Evolutionary conservation across 2,797 vertebrate species (phyloP).

Genomic region (Tapirus indicus): DNA sequence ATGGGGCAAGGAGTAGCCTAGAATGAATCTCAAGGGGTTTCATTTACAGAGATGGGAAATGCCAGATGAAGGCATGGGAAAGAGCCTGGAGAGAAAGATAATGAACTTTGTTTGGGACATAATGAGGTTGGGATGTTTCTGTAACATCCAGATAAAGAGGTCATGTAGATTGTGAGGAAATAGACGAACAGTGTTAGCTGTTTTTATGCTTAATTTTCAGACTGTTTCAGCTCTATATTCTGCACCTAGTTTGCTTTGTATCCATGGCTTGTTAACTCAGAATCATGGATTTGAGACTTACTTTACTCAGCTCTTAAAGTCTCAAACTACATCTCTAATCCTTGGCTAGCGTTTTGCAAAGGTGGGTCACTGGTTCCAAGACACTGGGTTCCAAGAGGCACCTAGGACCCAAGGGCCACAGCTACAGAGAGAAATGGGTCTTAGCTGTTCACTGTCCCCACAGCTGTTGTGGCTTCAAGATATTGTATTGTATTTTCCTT

Average conservation of each 20-base stretch:
- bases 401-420: background rate
- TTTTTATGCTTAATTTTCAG: background rate
- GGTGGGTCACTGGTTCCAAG: background rate
- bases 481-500: background rate
- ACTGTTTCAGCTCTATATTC: background rate
- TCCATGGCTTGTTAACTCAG: background rate
- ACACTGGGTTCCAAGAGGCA: background rate
- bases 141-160: background rate
- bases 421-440: background rate
- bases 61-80: background rate
- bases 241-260: background rate
- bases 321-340: background rate
- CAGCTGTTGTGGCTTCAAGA: background rate
- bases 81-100: background rate
- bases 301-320: background rate
- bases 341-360: slow-evolving; percentile 21
- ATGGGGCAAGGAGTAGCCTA: background rate
- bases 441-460: background rate
- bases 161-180: background rate
- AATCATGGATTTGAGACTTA: background rate
- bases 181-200: background rate
- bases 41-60: background rate
- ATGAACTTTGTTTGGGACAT: background rate
- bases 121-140: background rate
- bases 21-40: background rate